phyloP scores from a whole-genome alignment of 37 sponge, comb jelly and placozoan genomes.

The Spongia lamella region DNA sequence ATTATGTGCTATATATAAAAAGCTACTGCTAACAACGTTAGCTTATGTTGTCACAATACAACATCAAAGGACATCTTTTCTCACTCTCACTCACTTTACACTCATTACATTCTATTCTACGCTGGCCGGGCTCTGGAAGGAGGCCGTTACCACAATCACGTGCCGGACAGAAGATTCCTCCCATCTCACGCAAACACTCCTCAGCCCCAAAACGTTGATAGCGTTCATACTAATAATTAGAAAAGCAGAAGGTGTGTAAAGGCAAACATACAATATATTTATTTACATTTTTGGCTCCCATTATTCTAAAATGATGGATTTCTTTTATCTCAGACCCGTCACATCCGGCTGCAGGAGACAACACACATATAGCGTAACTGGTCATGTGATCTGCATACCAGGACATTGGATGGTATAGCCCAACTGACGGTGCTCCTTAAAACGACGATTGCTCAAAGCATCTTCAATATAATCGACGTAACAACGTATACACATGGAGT shows the following conservation, averaged over 20 bases:
- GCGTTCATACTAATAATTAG: constrained; percentile 73
- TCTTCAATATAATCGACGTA: constrained; percentile 61
- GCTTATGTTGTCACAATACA: no score
- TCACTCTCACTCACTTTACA: constrained; percentile 25
- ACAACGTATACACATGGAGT: constrained; percentile 80
- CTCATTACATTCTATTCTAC: constrained; percentile 57
- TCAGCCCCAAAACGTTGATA: constrained; percentile 88
- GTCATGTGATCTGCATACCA: constrained; percentile 17
- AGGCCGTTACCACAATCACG: constrained; percentile 73
- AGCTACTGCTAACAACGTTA: no score
- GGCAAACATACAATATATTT: no score
- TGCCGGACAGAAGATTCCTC: constrained; percentile 83
- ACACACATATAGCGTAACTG: neutral
- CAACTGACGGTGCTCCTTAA: constrained; percentile 35
- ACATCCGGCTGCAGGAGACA: constrained; percentile 23
- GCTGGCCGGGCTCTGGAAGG: constrained; percentile 45
- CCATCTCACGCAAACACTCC: constrained; percentile 80
- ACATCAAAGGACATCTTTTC: no score
- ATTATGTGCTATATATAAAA: no score
- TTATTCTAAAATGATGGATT: constrained; percentile 70
- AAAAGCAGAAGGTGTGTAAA: no score
- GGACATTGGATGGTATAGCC: constrained; percentile 90
- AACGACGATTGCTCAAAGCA: constrained; percentile 59
- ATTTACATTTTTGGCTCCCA: constrained; percentile 55
- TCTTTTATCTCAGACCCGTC: constrained; percentile 65